Conservation (phyloP, 2,888 invertebrate genomes). For the Ichneumoninae sp. region DNA sequence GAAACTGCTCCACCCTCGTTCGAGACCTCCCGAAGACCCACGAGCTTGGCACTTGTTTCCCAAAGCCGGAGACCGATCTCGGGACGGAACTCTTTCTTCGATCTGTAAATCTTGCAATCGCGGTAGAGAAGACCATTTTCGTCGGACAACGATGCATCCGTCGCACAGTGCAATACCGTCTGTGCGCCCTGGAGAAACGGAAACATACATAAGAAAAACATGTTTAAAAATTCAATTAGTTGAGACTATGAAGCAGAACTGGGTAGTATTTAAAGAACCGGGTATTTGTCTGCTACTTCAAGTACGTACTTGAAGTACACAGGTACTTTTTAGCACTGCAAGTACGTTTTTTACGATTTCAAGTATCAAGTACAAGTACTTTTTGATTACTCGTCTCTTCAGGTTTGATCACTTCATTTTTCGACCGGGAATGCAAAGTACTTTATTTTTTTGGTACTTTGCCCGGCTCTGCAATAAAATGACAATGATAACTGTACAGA, state of each 20-base stretch:
- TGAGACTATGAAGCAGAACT: no score
- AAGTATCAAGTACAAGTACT: no score
- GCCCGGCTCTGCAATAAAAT: neutral
- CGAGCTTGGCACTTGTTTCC: slow-evolving; percentile 88
- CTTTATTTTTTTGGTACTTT: no score
- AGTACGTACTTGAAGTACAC: no score
- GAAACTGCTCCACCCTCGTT: slow-evolving; percentile 22
- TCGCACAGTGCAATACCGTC: slow-evolving; percentile 91
- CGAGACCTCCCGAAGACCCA: slow-evolving; percentile 71
- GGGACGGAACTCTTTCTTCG: slow-evolving; percentile 87
- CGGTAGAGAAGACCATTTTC: slow-evolving; percentile 91
- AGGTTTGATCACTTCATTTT: no score
- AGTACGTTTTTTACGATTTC: no score
- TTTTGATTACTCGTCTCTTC: no score
- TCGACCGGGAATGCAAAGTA: no score
- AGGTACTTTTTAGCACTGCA: no score
- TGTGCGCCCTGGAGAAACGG: slow-evolving; percentile 89
- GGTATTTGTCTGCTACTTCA: no score
- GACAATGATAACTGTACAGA: slow-evolving; percentile 70
- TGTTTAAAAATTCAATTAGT: neutral
- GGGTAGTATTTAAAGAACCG: no score
- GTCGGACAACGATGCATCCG: slow-evolving; percentile 86
- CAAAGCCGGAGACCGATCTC: slow-evolving; percentile 89
- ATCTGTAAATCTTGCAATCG: slow-evolving; percentile 88
- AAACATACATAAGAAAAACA: neutral